Conservation (phyloP, 2,888 invertebrate species). For the Ichneumoninae sp. region DNA sequence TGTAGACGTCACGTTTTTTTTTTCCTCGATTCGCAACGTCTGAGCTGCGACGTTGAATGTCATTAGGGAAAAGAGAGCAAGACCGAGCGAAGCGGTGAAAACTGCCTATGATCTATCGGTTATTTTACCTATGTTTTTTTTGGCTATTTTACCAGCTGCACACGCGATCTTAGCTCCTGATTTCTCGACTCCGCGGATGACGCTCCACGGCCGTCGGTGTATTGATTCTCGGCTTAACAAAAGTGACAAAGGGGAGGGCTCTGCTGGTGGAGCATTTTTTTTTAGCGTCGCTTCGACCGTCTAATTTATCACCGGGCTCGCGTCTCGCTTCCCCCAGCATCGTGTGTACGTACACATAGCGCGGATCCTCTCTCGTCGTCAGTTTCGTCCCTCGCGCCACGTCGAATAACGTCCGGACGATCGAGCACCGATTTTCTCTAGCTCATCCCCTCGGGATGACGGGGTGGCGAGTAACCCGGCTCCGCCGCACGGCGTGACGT, state of each 20-base stretch:
- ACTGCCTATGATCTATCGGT: background rate
- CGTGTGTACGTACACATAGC: background rate
- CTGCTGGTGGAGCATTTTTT: constrained; percentile 57
- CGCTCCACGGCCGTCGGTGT: constrained; percentile 15
- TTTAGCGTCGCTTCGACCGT: constrained; percentile 43
- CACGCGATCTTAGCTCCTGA: background rate
- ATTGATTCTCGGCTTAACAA: constrained; percentile 53
- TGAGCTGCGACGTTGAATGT: constrained; percentile 45
- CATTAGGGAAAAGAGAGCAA: constrained; percentile 27
- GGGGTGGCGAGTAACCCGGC: constrained; percentile 59
- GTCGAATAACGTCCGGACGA: constrained; percentile 79
- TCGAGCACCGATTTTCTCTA: constrained; percentile 74
- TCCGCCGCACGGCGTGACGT: constrained; percentile 45
- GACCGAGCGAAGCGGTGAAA: constrained; percentile 15
- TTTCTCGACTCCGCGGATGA: constrained; percentile 14
- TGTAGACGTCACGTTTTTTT: constrained; percentile 49
- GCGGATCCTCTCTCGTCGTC: constrained; percentile 58
- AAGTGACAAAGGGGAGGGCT: constrained; percentile 56
- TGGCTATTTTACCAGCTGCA: background rate
- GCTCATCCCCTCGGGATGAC: constrained; percentile 49
- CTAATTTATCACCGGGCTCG: constrained; percentile 69
- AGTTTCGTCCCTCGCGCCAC: constrained; percentile 67
- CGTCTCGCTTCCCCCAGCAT: constrained; percentile 40
- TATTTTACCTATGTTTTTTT: background rate
- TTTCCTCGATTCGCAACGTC: constrained; percentile 52